These are phyloP conservation scores for Prosapia bicincta DNA, from an alignment of 2,888 invertebrate genomes.

Conservation along the genomic window DNA sequence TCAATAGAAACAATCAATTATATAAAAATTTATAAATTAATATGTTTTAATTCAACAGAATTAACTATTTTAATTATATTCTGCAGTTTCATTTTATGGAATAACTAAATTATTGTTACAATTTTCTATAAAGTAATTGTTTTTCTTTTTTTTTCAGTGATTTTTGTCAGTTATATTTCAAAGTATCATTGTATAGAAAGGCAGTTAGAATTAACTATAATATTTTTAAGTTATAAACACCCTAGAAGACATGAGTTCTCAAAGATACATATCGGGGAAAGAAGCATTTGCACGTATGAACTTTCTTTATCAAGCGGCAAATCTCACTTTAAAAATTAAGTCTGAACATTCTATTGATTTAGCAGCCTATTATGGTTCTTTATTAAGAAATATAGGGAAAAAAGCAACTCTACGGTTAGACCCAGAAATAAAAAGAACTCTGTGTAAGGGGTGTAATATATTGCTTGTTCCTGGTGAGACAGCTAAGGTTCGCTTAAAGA, in stretches of 20 bases:
- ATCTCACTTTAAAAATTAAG: conserved; percentile 43
- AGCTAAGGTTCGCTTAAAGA: conserved; percentile 51
- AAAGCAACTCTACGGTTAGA: conserved; percentile 61
- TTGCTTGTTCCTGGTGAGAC: conserved; percentile 53
- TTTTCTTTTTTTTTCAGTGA: too few relatives aligned
- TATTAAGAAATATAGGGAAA: conserved; percentile 55
- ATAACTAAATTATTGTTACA: too few relatives aligned
- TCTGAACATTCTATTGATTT: conserved; percentile 45
- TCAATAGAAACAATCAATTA: too few relatives aligned
- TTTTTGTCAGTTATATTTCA: too few relatives aligned
- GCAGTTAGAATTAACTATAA: too few relatives aligned
- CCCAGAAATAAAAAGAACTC: conserved; percentile 56
- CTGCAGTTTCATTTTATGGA: too few relatives aligned
- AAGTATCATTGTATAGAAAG: too few relatives aligned
- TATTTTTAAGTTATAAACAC: too few relatives aligned
- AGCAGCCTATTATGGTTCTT: conserved; percentile 54
- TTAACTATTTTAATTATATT: too few relatives aligned
- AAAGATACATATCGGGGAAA: conserved; percentile 59
- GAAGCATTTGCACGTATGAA: conserved; percentile 67
- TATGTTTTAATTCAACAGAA: too few relatives aligned
- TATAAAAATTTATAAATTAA: too few relatives aligned
- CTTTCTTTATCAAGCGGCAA: conserved; percentile 59
- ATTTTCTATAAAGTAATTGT: too few relatives aligned
- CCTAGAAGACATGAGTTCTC: conserved; percentile 27
- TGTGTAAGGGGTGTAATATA: conserved; percentile 57